A percentile compares a stretch with the other conserved stretches of the same genome.
These are phyloP conservation scores for Tiliacea citrago DNA, from an alignment of 2,888 invertebrate species.

Conservation along the genomic window DNA sequence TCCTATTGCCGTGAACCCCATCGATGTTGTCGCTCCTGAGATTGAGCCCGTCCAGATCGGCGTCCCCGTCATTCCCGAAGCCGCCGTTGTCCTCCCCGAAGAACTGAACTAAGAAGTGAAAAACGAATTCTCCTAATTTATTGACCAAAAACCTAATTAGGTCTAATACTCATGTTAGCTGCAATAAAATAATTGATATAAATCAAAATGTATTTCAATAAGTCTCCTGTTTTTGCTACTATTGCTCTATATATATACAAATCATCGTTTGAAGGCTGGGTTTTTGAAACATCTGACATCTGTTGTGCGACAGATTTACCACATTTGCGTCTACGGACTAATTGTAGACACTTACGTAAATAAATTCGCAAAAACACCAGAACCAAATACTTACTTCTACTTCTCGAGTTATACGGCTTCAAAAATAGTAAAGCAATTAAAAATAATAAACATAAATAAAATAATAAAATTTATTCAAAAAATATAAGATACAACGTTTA, in stretches of 20 bases:
- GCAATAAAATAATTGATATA: constrained; percentile 19
- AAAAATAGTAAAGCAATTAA: too few relatives aligned
- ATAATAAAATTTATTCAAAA: too few relatives aligned
- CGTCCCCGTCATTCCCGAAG: constrained; percentile 64
- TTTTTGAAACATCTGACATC: background rate
- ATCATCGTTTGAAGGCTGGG: background rate
- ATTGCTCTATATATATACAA: background rate
- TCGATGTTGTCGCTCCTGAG: constrained; percentile 55
- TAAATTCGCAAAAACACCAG: too few relatives aligned
- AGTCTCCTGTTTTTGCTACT: background rate
- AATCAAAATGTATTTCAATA: background rate
- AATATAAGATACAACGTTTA: too few relatives aligned
- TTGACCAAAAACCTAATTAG: background rate
- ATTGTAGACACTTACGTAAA: too few relatives aligned
- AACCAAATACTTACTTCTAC: too few relatives aligned
- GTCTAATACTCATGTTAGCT: constrained; percentile 7
- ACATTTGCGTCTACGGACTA: background rate
- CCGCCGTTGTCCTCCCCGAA: constrained; percentile 59
- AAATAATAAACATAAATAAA: too few relatives aligned
- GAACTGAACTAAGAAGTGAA: constrained; percentile 18
- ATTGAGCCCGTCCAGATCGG: constrained; percentile 53
- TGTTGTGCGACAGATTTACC: background rate
- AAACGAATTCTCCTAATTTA: constrained; percentile 13
- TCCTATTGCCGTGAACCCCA: constrained; percentile 58
- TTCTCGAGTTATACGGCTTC: too few relatives aligned